A percentile compares a stretch with the other conserved stretches of the same genome.
Conservation (phyloP, 2,888 invertebrate genomes). For the Drosophila recens region DNA sequence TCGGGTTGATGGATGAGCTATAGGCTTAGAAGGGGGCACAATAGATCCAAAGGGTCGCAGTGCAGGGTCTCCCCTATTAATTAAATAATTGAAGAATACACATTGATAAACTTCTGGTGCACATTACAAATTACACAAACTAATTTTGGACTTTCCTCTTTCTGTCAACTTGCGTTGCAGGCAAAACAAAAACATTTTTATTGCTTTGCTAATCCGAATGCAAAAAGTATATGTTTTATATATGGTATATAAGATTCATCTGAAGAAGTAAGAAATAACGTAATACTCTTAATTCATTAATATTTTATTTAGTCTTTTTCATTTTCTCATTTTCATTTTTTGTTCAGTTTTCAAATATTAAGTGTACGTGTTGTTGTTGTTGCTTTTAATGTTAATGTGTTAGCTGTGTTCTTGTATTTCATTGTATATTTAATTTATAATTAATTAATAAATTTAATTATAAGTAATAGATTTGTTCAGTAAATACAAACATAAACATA, state of each 20-base stretch:
- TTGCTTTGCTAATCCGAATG: no score
- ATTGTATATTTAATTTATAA: conserved; percentile 70
- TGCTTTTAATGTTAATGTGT: conserved; percentile 55
- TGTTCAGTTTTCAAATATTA: conserved; percentile 52
- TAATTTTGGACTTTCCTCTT: no score
- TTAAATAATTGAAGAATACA: no score
- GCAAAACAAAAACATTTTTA: no score
- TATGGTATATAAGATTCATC: not conserved
- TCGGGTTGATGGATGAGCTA: no score
- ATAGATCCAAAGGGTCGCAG: no score
- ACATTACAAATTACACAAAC: no score
- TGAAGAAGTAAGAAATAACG: not conserved
- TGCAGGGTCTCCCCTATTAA: no score
- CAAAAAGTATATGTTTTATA: not conserved
- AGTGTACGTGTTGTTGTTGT: conserved; percentile 55
- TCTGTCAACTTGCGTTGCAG: no score
- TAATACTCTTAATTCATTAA: conserved; percentile 65
- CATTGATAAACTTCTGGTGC: no score
- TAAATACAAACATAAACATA: conserved; percentile 70
- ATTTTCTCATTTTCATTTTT: conserved; percentile 65
- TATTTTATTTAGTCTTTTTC: conserved; percentile 78
- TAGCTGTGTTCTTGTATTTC: conserved; percentile 58
- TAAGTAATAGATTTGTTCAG: conserved; percentile 54
- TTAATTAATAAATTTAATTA: conserved; percentile 77
- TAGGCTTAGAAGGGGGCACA: no score